Evolutionary conservation across 2,797 vertebrate species (phyloP).

Genomic region (Chloroceryle inda): DNA sequence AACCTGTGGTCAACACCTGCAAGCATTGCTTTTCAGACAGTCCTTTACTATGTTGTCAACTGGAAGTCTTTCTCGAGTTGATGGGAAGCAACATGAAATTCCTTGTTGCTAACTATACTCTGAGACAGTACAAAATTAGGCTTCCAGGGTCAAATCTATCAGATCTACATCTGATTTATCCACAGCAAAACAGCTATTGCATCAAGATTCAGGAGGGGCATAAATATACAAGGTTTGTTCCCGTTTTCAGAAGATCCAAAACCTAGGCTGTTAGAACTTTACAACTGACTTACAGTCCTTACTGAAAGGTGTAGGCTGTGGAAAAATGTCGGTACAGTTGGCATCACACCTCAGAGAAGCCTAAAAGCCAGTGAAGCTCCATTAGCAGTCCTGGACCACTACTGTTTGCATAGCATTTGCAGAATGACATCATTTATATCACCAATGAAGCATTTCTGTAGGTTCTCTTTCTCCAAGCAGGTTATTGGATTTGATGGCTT

Average conservation of each 20-base stretch:
- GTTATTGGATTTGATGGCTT: background rate
- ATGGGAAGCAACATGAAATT: background rate
- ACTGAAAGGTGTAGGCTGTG: background rate
- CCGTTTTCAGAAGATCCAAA: background rate
- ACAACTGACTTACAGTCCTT: background rate
- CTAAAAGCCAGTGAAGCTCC: background rate
- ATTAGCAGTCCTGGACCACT: background rate
- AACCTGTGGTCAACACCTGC: background rate
- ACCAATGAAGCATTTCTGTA: background rate
- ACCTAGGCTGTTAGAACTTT: background rate
- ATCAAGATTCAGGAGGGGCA: background rate
- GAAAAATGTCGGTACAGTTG: background rate
- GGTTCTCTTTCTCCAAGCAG: background rate
- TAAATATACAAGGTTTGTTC: background rate
- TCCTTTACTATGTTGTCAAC: background rate
- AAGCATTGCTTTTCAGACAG: background rate
- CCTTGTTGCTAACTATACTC: background rate
- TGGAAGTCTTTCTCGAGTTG: background rate
- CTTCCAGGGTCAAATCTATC: background rate
- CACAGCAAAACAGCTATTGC: background rate
- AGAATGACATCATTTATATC: background rate
- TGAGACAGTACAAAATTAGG: background rate
- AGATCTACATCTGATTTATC: background rate
- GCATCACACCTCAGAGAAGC: background rate
- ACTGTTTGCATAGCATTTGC: background rate